Conservation (phyloP, 2,888 invertebrate species). For the Dolomedes plantarius region DNA sequence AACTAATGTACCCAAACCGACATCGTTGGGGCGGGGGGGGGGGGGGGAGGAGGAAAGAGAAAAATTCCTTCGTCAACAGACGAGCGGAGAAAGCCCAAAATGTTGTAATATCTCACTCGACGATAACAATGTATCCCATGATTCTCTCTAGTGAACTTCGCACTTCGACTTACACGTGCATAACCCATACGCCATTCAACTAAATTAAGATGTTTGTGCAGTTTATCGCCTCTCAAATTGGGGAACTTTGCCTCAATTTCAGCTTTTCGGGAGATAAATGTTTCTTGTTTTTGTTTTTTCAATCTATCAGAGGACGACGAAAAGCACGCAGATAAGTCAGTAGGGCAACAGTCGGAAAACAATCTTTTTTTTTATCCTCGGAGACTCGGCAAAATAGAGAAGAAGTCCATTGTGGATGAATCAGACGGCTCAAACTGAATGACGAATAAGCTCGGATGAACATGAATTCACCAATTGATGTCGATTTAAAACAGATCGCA, state of each 20-base stretch:
- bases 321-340: neutral
- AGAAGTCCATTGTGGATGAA: too few relatives aligned
- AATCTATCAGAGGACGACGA: neutral
- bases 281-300: too few relatives aligned
- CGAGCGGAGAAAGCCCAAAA: neutral
- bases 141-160: constrained; percentile 21
- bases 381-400: too few relatives aligned
- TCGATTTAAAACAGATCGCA: too few relatives aligned
- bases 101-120: neutral
- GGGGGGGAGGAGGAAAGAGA: too few relatives aligned
- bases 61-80: neutral
- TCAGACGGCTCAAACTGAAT: too few relatives aligned
- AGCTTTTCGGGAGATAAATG: neutral
- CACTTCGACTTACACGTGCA: constrained; percentile 29
- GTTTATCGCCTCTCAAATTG: neutral
- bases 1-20: too few relatives aligned
- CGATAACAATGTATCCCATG: neutral
- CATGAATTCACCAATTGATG: too few relatives aligned
- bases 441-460: too few relatives aligned
- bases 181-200: neutral
- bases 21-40: too few relatives aligned
- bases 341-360: neutral
- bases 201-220: neutral
- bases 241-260: neutral
- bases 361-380: too few relatives aligned